Base-by-base conservation (phyloP, 2,797 vertebrate species). In the Psittacula echo region DNA sequence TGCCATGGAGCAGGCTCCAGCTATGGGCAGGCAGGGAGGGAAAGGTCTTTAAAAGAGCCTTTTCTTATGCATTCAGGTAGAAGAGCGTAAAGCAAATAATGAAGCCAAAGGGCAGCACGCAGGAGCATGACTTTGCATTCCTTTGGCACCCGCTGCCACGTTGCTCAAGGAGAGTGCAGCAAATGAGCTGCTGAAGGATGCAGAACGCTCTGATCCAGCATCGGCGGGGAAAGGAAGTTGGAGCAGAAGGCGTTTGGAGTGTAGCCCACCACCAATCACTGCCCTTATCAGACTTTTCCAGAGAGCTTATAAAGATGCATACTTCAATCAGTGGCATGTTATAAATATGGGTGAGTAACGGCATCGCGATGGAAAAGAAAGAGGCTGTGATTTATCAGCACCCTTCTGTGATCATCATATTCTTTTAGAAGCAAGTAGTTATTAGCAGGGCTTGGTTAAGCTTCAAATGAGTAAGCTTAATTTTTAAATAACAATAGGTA, bases 11-110 rank as follows among this genome's bases (percentile, higher is more conserved):
- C 78, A 82, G 91, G 83, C 23, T 90, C 60, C 93, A 48, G 73
- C 79, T 91, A 51, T 92, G 87, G 85, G 75, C 68, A 79, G 47
- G 44, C 76, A 80, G 64, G 67, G 64, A 82, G 71, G 66, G 80
- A 92, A 80, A 78, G 51, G 45, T 47, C 90, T 95, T 90, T 12
- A 75, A 90, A 96, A 90, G 90, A 89, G 61, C 48, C 71, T 70
- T 95, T 96, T 96, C 89, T 92, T 90, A 85, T 91, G 87, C 93
- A 90, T 95, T 96, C 96, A 92, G 96, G 95, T 96, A 96, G 95
- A 96, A 96, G 76, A 95, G 89, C 41, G 81, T 91, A 95, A 94
- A 96, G 87, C 95, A 96, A 97, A 96, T 95, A 97, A 94, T 54
- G 89, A 91, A 97, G 90, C 64, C 0, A 4, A 88, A 94, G 85